Conservation (phyloP, 2,888 invertebrate genomes). For the Tetrapedia diversipes region DNA sequence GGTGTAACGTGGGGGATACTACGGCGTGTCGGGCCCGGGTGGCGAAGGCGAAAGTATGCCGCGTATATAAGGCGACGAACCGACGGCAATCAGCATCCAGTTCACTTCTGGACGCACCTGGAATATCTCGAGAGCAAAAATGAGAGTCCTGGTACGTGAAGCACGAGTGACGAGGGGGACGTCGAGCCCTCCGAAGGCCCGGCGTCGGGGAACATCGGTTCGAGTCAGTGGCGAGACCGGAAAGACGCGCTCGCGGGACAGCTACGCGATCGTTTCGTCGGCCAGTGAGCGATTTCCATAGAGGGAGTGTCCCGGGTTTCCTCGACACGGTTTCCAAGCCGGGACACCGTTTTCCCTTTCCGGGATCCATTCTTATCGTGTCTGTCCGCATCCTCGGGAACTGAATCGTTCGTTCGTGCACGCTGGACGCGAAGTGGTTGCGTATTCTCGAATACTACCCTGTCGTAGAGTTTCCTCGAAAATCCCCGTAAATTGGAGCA, state of each 20-base stretch:
- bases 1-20: conserved; percentile 81
- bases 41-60: conserved; percentile 85
- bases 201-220: conserved; percentile 4
- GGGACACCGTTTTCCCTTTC: neutral
- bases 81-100: conserved; percentile 84
- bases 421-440: neutral
- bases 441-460: no score
- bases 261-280: neutral
- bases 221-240: conserved; percentile 6
- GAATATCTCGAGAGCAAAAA: conserved; percentile 82
- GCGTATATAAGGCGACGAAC: conserved; percentile 85
- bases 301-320: conserved; percentile 10
- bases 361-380: neutral
- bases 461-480: no score
- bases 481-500: neutral
- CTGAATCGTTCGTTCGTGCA: neutral
- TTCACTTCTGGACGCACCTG: conserved; percentile 85
- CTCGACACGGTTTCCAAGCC: neutral
- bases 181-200: neutral
- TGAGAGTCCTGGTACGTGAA: conserved; percentile 82
- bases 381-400: neutral
- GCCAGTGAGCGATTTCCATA: conserved; percentile 17
- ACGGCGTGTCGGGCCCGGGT: conserved; percentile 72
- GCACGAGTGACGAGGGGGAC: conserved; percentile 7
- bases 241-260: neutral